Evolutionary conservation across 2,888 invertebrate species (phyloP), one percentile per base, ranked within the genome.

Genomic region (Mimachlamys varia): DNA sequence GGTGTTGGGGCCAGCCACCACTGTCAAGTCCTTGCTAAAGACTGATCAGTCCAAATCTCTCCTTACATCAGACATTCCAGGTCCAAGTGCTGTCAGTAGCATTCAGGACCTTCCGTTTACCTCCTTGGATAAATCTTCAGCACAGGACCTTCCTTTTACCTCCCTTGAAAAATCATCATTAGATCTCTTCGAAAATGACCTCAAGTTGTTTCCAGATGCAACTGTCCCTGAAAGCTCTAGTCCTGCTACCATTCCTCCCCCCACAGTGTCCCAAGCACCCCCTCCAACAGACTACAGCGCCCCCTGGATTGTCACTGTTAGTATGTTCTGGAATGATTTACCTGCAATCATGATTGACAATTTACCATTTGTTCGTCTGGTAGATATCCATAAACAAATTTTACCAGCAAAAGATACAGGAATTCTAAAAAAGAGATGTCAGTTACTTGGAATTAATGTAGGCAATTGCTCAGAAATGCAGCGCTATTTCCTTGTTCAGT

Each of bases 381-480:
- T 96, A 5, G 96, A 96, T 92, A 96, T 96, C 90, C 96, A 96
- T 93, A 96, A 96, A 92, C 96, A 96, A 93, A 96, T 96, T 87
- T 92, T 96, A 90, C 96, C 96, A 44, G 96, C 96, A 49, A 96
- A 96, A 93, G 96, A 96, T 92, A 96, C 96, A 3, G 96, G 96
- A 44, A 96, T 96, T 89, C 93, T 96, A 89, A 96, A 96, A 93
- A 96, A 96, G 92, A 94, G 96, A 3, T 96, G 96, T 90, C 96
- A 96, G 93, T 94, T 96, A 90, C 94, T 96, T 93, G 95, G 95
- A 19, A 95, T 96, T 91, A 92, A 94, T 19, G 95, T 96, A n/a
- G 93, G 93, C 87, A 96, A 96, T 93, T 96, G 96, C 92, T 92
- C 96, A n/a, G 96, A 96, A 91, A 95, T 96, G 94, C 96, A 96